Conservation (phyloP, 2,888 invertebrate species). For the Pseudanteris insignis region DNA sequence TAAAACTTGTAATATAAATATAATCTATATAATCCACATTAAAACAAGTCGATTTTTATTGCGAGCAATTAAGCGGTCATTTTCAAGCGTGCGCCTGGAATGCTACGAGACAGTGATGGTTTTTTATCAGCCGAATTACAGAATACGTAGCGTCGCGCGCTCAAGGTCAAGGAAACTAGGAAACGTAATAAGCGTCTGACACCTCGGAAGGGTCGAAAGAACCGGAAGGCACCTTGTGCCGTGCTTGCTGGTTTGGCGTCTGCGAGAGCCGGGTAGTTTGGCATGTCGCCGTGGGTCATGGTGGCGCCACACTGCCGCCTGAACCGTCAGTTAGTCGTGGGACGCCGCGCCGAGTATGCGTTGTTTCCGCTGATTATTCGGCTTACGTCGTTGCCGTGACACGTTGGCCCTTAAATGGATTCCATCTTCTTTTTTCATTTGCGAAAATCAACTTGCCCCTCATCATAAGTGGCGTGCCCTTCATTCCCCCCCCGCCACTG, state of each 20-base stretch:
- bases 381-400: slow-evolving; percentile 25
- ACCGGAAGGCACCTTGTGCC: slow-evolving; percentile 46
- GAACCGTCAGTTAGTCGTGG: slow-evolving; percentile 64
- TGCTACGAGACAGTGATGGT: no score
- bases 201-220: slow-evolving; percentile 45
- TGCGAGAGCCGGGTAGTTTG: slow-evolving; percentile 47
- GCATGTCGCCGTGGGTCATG: slow-evolving; percentile 64
- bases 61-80: no score
- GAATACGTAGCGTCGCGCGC: slow-evolving; percentile 23
- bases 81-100: no score
- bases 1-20: no score
- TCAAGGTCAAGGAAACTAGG: slow-evolving; percentile 44
- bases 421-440: slow-evolving; percentile 6
- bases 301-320: slow-evolving; percentile 61
- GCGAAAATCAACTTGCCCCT: not conserved
- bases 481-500: not conserved
- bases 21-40: no score
- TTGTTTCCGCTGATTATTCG: slow-evolving; percentile 41
- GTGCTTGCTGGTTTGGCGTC: slow-evolving; percentile 45
- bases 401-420: slow-evolving; percentile 32
- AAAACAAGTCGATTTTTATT: no score
- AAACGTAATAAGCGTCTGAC: slow-evolving; percentile 45
- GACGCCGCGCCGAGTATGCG: slow-evolving; percentile 59
- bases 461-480: not conserved
- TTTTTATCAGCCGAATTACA: slow-evolving; percentile 14